Base-by-base conservation (phyloP, 2,797 vertebrate genomes). In the Pangasius krempfi region DNA sequence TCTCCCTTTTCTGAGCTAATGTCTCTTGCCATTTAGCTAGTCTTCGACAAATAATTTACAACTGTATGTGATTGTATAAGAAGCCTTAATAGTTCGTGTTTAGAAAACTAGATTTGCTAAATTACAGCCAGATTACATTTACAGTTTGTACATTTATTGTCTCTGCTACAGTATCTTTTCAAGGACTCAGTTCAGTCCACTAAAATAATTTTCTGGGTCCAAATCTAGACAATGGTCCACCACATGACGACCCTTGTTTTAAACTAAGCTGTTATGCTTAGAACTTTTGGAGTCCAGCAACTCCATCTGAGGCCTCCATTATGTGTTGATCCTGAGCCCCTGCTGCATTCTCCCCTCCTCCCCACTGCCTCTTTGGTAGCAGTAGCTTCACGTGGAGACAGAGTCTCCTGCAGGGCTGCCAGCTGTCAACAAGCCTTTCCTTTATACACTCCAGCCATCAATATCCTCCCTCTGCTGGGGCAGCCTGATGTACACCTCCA, bases 371-470 rank as follows among this genome's bases (percentile, higher is more conserved):
- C 92, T 89, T 90, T 89, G 89, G 89, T 89, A 87, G 72, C 86
- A 86, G 81, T 81, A 80, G 79, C 90, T 84, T 86, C 87, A 92
- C 78, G 88, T 90, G 73, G 88, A 88, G 88, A 87, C 86, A 70
- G 86, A 89, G 87, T 86, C 92, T 88, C 93, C 93, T 91, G 92
- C 90, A 81, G 92, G 89, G 93, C 87, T 89, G 88, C 92, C 93
- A 94, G 93, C 92, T 94, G 93, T 91, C 92, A 89, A 87, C 84
- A 54, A 89, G 37, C 82, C 87, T 90, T 81, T 87, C 85, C 90
- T 89, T 89, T 88, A 91, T 90, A 92, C 90, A 89, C 91, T 87
- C 89, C 91, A 90, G 79, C 90, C 86, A 89, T 90, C 89, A 92
- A 90, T 89, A 89, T 86, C 88, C 89, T 91, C 86, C 66, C 72